Conservation (phyloP, 2,888 invertebrate genomes). For the Polydrusus pterygomalis region DNA sequence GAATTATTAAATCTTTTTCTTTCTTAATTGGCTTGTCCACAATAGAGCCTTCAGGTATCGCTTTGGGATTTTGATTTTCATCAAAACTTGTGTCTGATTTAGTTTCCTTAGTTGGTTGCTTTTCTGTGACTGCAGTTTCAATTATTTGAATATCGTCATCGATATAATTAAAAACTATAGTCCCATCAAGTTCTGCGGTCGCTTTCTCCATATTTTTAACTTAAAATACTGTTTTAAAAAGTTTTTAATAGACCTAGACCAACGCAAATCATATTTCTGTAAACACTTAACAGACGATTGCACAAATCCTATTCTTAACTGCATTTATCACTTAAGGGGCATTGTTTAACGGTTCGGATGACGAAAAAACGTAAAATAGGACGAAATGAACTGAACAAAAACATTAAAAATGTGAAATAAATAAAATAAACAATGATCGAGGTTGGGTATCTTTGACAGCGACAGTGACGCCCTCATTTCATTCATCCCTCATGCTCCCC, state of each 20-base stretch:
- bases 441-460: conserved; percentile 17
- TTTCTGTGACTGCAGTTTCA: not conserved
- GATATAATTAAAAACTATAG: conserved; percentile 39
- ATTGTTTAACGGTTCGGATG: not conserved
- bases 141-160: conserved; percentile 27
- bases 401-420: conserved; percentile 4
- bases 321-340: not conserved
- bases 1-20: conserved; percentile 1
- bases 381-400: not conserved
- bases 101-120: not conserved
- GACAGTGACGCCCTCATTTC: conserved; percentile 6
- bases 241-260: no score
- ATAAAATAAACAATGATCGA: conserved; percentile 21
- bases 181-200: conserved; percentile 29
- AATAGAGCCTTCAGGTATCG: not conserved
- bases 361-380: not conserved
- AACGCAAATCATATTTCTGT: no score
- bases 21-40: not conserved
- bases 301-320: not conserved
- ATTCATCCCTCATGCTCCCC: not conserved
- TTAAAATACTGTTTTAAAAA: no score
- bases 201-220: conserved; percentile 4
- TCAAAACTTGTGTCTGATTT: conserved; percentile 37
- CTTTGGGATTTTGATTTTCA: conserved; percentile 47
- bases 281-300: conserved; percentile 4